A percentile compares a stretch with the other conserved stretches of the same genome.
phyloP scores from a whole-genome alignment of 1,140 invertebrate species.

The Caerostris darwini region DNA sequence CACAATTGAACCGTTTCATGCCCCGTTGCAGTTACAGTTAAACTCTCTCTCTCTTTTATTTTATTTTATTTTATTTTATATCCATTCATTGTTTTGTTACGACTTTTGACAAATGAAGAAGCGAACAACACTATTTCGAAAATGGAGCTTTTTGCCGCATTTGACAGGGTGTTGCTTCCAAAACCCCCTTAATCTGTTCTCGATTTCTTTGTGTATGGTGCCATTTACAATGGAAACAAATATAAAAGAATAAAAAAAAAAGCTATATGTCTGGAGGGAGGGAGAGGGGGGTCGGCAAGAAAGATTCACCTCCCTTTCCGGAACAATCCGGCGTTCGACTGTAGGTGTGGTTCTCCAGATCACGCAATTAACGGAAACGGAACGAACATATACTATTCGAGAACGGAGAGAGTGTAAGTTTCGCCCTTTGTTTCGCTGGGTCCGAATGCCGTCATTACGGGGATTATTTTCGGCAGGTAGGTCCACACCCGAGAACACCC shows the following conservation, averaged over 20 bases:
- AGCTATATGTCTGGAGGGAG: neutral
- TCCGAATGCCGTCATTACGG: conserved; percentile 70
- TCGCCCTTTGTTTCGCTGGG: conserved; percentile 63
- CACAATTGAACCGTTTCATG: conserved; percentile 30
- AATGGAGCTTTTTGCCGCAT: conserved; percentile 2
- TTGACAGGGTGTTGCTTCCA: conserved; percentile 18
- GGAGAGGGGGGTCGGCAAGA: neutral
- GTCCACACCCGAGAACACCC: conserved; percentile 47
- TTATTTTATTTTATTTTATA: neutral
- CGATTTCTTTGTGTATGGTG: conserved; percentile 20
- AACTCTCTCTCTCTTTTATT: neutral
- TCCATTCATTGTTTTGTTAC: conserved; percentile 32
- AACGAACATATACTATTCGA: conserved; percentile 53
- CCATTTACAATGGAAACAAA: conserved; percentile 34
- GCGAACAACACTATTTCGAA: neutral
- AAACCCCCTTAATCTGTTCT: conserved; percentile 33
- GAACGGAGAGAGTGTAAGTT: conserved; percentile 1
- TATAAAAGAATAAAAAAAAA: conserved; percentile 35
- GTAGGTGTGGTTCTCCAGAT: conserved; percentile 54
- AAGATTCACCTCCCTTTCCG: conserved; percentile 61
- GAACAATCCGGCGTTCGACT: conserved; percentile 53
- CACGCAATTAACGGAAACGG: conserved; percentile 75
- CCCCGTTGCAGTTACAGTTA: conserved; percentile 2
- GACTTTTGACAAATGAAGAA: conserved; percentile 36
- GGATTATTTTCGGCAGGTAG: conserved; percentile 65